Percentiles rank a stretch among this genome's conserved stretches.
Conservation (phyloP, 2,113 vertebrate species). For the Cairina moschata region DNA sequence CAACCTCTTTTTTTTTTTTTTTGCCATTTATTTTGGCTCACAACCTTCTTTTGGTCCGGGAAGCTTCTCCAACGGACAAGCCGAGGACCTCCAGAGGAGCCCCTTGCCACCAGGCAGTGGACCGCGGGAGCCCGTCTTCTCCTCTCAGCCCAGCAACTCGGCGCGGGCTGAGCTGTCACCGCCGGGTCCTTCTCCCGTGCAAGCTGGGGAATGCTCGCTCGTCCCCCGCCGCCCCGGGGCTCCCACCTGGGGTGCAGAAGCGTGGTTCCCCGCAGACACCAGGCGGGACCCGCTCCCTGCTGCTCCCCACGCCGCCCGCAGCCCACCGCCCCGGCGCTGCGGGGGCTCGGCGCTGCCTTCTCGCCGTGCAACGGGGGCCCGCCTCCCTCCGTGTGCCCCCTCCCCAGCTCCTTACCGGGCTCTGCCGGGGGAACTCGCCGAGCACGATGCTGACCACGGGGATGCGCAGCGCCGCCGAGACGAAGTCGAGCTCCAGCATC, state of each 20-base stretch:
- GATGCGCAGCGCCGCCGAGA: slow-evolving; percentile 88
- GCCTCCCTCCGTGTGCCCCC: no score
- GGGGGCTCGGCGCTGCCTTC: no score
- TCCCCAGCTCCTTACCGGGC: slow-evolving; percentile 81
- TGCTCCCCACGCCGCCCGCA: background rate
- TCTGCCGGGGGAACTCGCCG: slow-evolving; percentile 85
- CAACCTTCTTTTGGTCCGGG: background rate
- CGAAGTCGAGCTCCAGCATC: slow-evolving; percentile 91
- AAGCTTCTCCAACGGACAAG: background rate
- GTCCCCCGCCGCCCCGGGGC: accelerated
- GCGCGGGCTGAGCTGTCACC: no score
- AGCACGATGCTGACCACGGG: slow-evolving; percentile 93
- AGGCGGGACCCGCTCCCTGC: no score
- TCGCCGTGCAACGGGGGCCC: no score
- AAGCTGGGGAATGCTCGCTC: background rate
- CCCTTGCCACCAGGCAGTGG: background rate
- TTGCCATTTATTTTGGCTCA: no score
- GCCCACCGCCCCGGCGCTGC: no score
- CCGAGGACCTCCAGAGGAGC: background rate
- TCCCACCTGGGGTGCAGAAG: background rate
- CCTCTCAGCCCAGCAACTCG: background rate
- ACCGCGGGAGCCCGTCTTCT: no score
- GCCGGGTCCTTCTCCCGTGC: background rate
- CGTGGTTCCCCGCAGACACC: accelerated
- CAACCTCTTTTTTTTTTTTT: no score